These are phyloP conservation scores for Drosophila melanogaster DNA, from an alignment of 1,140 invertebrate genomes.

Conservation along the genomic window DNA sequence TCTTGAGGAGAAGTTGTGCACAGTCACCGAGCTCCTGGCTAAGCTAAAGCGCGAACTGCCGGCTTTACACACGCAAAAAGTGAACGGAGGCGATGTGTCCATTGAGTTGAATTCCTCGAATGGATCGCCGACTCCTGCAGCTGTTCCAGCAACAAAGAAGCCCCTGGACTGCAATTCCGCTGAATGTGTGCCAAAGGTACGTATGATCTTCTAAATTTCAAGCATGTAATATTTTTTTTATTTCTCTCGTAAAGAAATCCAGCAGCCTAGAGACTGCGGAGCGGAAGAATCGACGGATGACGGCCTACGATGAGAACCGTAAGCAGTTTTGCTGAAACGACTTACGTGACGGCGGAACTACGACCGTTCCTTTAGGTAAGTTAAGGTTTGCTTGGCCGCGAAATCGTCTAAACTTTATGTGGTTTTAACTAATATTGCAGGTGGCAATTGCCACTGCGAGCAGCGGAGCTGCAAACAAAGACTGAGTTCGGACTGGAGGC, in stretches of 20 bases:
- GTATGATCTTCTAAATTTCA: not conserved
- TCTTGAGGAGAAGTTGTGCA: slow-evolving; percentile 58
- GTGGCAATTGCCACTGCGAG: slow-evolving; percentile 39
- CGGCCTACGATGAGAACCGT: slow-evolving; percentile 53
- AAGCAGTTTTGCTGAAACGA: slow-evolving; percentile 56
- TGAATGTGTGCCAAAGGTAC: slow-evolving; percentile 22
- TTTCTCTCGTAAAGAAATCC: slow-evolving; percentile 36
- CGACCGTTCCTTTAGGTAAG: slow-evolving; percentile 59
- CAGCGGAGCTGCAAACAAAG: slow-evolving; percentile 17
- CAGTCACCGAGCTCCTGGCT: slow-evolving; percentile 30
- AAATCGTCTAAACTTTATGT: not conserved
- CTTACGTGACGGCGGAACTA: slow-evolving; percentile 28
- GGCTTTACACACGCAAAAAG: not conserved
- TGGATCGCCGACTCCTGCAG: not conserved
- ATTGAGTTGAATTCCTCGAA: slow-evolving; percentile 33
- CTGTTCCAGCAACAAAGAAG: not conserved
- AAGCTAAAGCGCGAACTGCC: slow-evolving; percentile 44
- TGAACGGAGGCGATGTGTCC: slow-evolving; percentile 21
- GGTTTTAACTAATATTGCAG: slow-evolving; percentile 6
- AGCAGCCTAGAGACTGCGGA: slow-evolving; percentile 25
- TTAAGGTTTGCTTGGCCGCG: not conserved
- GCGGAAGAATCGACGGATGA: slow-evolving; percentile 46
- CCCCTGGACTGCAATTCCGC: slow-evolving; percentile 28
- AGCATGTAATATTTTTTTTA: not conserved
- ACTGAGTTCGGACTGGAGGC: not conserved